Base-by-base conservation (phyloP, 2,888 invertebrate species). In the Xestobium rufovillosum region DNA sequence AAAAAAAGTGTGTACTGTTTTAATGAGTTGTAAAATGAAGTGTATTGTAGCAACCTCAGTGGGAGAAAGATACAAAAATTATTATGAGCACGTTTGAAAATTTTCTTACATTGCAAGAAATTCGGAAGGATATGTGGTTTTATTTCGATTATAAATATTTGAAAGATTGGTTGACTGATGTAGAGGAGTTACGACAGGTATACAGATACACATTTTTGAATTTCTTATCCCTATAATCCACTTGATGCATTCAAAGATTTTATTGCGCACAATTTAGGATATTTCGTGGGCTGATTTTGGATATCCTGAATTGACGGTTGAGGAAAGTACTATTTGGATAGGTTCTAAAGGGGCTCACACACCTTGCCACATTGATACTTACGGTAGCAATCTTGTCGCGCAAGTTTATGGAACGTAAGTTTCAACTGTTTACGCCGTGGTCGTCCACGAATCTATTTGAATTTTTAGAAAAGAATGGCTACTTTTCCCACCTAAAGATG, bases 321-420 rank as follows among this genome's bases (percentile, higher is more conserved):
- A 69, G 8, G 80, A 88, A 41, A 80, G 82, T 31, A 88, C 89
- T 2, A 66, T 92, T 36, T 95, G 95, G 95, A 75, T 94, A 48
- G 90, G 94, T 16, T 84, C 80, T 41, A 68, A 71, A 52, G 86
- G 87, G 2, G 85, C 94, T 2, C 88, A 94, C 59, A 96, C 96
- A 0, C 89, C 92, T 2, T 89, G 91, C 43, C 97, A 97, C 63
- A 80, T 81, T 58, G 96, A 97, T 61, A 85, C 90, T 0, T 97
- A 95, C 65, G 95, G 95, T 0, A 85, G 80, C 51, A 97, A 97
- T 67, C 74, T 96, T 53, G 83, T 96, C 3, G 25, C 19, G 11
- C 41, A 41, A 39, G 17, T 38, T 8, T 38, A 30, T 13, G 29
- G 36, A 9, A 39, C 28, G 38, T 17, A 9, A 26, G 23, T 23